These are phyloP conservation scores for Aurelia sp. DNA, from an alignment of 30 jellyfish, hydroid and myxozoan genomes.

Conservation along the genomic window DNA sequence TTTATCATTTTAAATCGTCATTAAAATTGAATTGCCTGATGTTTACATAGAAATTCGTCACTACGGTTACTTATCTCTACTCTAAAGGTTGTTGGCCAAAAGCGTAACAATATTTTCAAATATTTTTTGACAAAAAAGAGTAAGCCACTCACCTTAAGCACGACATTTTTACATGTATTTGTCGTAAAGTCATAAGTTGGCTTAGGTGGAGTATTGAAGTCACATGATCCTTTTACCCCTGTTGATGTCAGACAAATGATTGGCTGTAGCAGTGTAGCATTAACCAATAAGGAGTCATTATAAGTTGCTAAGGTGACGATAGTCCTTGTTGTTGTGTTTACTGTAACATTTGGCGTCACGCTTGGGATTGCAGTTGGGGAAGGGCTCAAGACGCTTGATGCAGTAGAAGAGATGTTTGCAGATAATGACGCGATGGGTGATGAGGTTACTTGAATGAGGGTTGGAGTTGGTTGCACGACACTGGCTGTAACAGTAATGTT, in stretches of 20 bases:
- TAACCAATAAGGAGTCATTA: slow-evolving; percentile 59
- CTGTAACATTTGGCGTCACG: slow-evolving; percentile 15
- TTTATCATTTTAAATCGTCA: too few relatives aligned
- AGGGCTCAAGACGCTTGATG: slow-evolving; percentile 9
- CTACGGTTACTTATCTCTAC: too few relatives aligned
- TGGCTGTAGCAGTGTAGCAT: slow-evolving; percentile 70
- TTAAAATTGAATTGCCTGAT: too few relatives aligned
- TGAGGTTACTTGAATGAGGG: too few relatives aligned
- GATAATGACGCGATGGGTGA: neutral
- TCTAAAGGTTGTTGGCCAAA: too few relatives aligned
- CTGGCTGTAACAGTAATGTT: slow-evolving; percentile 41
- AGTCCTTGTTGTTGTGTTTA: slow-evolving; percentile 14
- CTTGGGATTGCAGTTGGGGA: slow-evolving; percentile 33
- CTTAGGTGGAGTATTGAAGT: slow-evolving; percentile 64
- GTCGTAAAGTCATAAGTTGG: slow-evolving; percentile 73
- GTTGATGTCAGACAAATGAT: slow-evolving; percentile 52
- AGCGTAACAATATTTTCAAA: too few relatives aligned
- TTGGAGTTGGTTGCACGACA: slow-evolving; percentile 31
- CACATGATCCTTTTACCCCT: slow-evolving; percentile 77
- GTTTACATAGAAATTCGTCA: too few relatives aligned
- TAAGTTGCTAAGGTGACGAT: slow-evolving; percentile 27
- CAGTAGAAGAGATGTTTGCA: neutral
- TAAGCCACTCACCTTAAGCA: slow-evolving; percentile 52
- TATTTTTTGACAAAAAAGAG: too few relatives aligned
- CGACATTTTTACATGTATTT: slow-evolving; percentile 72